Evolutionary conservation across 2,797 vertebrate genomes (phyloP).

Genomic region (Telmatherina bonti): DNA sequence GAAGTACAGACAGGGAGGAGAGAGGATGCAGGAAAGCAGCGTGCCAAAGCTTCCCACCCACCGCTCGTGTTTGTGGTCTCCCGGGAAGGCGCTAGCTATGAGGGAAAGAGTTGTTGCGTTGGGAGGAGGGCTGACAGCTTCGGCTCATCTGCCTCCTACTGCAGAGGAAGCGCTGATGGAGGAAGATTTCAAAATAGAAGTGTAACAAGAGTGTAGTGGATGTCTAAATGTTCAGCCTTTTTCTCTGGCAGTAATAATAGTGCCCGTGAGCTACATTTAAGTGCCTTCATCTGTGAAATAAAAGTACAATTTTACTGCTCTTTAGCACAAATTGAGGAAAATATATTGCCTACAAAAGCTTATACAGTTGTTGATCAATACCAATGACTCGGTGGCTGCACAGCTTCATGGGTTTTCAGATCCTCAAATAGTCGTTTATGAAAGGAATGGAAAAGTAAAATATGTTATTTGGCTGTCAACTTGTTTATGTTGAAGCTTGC

Average conservation of each 20-base stretch:
- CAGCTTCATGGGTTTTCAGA: constrained; percentile 5
- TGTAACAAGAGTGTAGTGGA: constrained; percentile 12
- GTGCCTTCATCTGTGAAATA: constrained; percentile 26
- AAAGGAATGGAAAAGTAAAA: constrained; percentile 9
- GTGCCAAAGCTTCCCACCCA: constrained; percentile 70
- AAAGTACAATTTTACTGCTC: constrained; percentile 22
- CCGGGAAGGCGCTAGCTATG: constrained; percentile 57
- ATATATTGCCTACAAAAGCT: constrained; percentile 9
- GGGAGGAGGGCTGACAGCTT: constrained; percentile 70
- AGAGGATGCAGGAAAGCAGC: constrained; percentile 46
- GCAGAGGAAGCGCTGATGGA: constrained; percentile 70
- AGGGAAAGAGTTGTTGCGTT: constrained; percentile 65
- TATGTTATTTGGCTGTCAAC: constrained; percentile 1
- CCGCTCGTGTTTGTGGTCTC: constrained; percentile 68
- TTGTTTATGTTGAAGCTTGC: constrained; percentile 1
- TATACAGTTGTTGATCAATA: constrained; percentile 37
- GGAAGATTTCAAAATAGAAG: constrained; percentile 50
- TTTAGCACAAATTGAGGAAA: constrained; percentile 14
- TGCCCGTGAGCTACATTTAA: constrained; percentile 18
- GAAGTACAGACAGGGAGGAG: constrained; percentile 17
- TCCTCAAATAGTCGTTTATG: constrained; percentile 15
- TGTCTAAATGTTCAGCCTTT: constrained; percentile 21
- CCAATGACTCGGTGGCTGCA: constrained; percentile 26
- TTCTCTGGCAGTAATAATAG: constrained; percentile 20
- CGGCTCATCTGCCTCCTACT: constrained; percentile 82